Percentiles rank a stretch among this genome's conserved stretches.
Conservation (phyloP, 2,113 vertebrate species). For the Embiotoca jacksoni region DNA sequence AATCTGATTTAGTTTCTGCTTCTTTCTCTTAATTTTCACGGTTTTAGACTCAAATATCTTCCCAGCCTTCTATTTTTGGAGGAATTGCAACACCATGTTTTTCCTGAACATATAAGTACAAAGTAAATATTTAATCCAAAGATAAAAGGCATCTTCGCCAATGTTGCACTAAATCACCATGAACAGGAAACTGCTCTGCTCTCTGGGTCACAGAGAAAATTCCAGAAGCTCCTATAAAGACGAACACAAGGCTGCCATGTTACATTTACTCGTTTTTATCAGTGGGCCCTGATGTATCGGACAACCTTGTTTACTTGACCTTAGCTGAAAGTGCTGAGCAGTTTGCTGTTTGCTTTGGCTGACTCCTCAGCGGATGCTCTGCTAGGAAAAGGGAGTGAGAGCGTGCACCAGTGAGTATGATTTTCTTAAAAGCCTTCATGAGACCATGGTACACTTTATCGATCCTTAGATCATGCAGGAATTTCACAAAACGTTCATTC, state of each 20-base stretch:
- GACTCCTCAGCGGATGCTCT: not conserved
- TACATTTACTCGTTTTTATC: slow-evolving; percentile 2
- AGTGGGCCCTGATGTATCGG: not conserved
- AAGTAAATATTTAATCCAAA: not conserved
- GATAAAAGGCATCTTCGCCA: not conserved
- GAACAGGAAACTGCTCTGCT: not conserved
- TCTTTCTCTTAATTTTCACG: not conserved
- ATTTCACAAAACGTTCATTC: slow-evolving; percentile 34
- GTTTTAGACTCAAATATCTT: not conserved
- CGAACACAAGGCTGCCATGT: not conserved
- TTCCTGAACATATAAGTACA: too few species aligned
- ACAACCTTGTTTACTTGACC: slow-evolving; percentile 22
- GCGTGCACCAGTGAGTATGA: not conserved
- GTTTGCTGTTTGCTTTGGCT: slow-evolving; percentile 18
- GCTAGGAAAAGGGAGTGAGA: not conserved
- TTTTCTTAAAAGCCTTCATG: slow-evolving; percentile 6
- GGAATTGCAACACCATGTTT: not conserved
- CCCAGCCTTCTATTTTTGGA: not conserved
- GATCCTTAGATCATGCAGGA: slow-evolving; percentile 29
- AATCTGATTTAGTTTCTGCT: not conserved
- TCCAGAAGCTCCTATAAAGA: not conserved
- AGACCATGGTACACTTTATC: slow-evolving; percentile 2
- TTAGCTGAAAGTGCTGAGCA: not conserved
- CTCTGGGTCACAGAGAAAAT: not conserved
- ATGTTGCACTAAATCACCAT: not conserved